Conservation (phyloP, 30 jellyfish, hydroid and myxozoan species). For the Cassiopea xamachana region DNA sequence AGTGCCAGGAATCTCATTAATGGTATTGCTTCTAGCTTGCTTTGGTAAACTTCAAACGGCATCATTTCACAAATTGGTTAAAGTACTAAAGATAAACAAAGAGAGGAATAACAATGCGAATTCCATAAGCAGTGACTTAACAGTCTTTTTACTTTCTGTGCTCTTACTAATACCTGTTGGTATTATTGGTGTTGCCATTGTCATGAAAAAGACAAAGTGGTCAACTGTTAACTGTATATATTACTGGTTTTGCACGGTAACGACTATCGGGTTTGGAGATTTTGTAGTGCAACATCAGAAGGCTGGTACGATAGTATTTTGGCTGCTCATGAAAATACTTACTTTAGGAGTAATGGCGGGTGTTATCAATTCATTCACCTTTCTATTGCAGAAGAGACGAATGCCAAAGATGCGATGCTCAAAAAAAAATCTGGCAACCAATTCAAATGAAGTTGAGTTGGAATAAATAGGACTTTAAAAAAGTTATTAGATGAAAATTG, state of each 20-base stretch:
- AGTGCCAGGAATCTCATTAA: neutral
- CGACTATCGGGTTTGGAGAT: slow-evolving; percentile 8
- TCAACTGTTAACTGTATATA: neutral
- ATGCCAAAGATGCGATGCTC: neutral
- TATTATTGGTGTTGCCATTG: neutral
- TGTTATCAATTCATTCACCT: neutral
- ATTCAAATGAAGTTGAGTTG: neutral
- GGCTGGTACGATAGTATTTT: neutral
- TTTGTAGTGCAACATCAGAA: neutral
- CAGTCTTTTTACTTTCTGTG: neutral
- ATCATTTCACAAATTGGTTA: neutral
- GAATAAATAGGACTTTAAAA: neutral
- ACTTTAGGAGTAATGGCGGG: neutral
- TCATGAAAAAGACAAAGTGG: neutral
- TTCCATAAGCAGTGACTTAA: neutral
- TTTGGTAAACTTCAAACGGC: neutral
- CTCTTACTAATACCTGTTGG: neutral
- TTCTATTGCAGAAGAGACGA: neutral
- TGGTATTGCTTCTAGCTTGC: neutral
- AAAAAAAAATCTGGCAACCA: neutral
- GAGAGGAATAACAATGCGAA: neutral
- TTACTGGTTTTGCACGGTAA: slow-evolving; percentile 14
- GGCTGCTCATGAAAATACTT: neutral
- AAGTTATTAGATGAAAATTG: no score
- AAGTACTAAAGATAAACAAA: neutral